These are phyloP conservation scores for Dromococcyx pavoninus DNA, from an alignment of 2,797 vertebrate genomes.

Conservation along the genomic window DNA sequence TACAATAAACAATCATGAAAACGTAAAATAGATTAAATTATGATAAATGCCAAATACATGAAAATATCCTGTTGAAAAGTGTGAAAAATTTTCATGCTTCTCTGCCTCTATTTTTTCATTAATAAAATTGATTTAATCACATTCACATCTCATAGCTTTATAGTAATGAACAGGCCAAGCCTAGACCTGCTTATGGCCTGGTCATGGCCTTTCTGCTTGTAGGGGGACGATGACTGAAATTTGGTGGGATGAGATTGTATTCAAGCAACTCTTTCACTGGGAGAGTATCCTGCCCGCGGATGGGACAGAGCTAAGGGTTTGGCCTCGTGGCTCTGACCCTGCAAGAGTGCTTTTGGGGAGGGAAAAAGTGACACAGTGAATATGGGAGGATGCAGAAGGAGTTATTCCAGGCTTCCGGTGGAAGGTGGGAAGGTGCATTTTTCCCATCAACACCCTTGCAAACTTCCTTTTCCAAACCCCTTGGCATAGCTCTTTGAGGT, in stretches of 20 bases:
- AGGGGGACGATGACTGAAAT: not conserved
- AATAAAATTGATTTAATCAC: not conserved
- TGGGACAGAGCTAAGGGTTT: not conserved
- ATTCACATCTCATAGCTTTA: not conserved
- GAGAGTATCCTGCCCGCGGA: not conserved
- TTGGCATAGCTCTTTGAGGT: not conserved
- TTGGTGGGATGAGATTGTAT: not conserved
- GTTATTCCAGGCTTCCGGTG: not conserved
- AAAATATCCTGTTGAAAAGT: not conserved
- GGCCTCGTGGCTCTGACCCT: not conserved
- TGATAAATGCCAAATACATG: slow-evolving; percentile 22
- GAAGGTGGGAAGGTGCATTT: not conserved
- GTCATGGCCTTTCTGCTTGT: not conserved
- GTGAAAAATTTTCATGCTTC: not conserved
- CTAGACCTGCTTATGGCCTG: not conserved
- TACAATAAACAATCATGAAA: slow-evolving; percentile 25
- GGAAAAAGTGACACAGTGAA: not conserved
- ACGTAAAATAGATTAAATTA: slow-evolving; percentile 45
- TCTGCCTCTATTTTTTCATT: not conserved
- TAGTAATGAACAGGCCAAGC: not conserved
- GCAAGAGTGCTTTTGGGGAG: not conserved
- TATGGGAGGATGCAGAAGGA: not conserved
- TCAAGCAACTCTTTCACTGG: not conserved
- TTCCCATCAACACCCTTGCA: not conserved
- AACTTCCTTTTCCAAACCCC: not conserved